phyloP scores from a whole-genome alignment of 1,140 invertebrate species.

The Cherax destructor region DNA sequence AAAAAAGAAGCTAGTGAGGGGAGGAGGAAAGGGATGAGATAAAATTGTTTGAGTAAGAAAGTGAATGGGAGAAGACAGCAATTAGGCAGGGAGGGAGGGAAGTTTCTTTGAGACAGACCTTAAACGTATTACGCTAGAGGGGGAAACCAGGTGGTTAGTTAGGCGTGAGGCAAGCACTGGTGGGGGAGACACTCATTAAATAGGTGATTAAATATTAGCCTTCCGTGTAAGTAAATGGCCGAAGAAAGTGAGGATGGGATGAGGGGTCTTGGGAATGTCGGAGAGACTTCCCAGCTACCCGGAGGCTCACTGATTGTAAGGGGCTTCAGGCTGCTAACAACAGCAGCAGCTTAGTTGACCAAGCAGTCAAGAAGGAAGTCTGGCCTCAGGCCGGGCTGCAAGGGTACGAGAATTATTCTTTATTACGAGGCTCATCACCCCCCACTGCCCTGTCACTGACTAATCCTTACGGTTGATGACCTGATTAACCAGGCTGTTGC shows the following conservation, averaged over 20 bases:
- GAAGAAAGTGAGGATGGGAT: background rate
- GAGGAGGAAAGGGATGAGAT: background rate
- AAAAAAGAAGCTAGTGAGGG: background rate
- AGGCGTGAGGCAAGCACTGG: background rate
- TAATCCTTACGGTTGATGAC: too few species aligned
- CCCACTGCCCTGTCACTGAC: too few species aligned
- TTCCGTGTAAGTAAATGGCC: background rate
- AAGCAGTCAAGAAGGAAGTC: too few species aligned
- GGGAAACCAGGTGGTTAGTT: background rate
- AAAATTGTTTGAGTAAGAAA: background rate
- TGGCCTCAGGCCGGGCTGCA: too few species aligned
- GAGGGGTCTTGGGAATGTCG: background rate
- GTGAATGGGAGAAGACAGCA: background rate
- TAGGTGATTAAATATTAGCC: constrained; percentile 2
- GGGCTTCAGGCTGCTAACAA: too few species aligned
- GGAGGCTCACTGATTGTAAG: too few species aligned
- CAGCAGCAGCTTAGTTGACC: too few species aligned
- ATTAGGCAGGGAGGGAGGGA: background rate
- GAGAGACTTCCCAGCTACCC: too few species aligned
- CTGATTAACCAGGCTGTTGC: too few species aligned
- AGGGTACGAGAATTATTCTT: too few species aligned
- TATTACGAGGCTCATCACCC: too few species aligned
- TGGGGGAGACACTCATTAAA: background rate
- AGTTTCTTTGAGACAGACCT: background rate
- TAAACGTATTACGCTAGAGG: background rate